Evolutionary conservation across 2,797 vertebrate genomes (phyloP), one percentile per base, ranked within the genome.

Genomic region (Chrysolophus pictus): DNA sequence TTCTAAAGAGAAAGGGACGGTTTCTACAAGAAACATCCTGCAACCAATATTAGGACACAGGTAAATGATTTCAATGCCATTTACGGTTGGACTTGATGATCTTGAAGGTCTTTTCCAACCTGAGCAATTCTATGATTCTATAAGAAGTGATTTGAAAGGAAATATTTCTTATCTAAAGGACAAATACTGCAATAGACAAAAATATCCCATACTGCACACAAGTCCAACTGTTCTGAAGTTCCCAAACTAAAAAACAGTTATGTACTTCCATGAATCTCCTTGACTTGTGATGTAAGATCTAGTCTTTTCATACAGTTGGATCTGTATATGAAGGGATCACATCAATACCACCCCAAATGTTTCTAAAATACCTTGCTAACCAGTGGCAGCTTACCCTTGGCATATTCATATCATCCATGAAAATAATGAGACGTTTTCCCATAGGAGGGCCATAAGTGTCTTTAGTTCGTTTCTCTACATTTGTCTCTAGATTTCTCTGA

Each of bases 331-430:
- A 68, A 75, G 17, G 21, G 4, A 49, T 33, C 11, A 33, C 7
- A 33, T 3, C 73, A 78, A 29, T 39, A 56, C 55, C 42, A 67
- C 11, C 33, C 23, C 6, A 67, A n/a, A 44, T 18, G 11, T 60
- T 86, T 75, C 77, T 21, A 3, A 17, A 33, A 4, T 44, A 75
- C 29, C 26, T 47, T 46, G 28, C 8, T 63, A 80, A 56, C 29
- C 22, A 11, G 1, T 56, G 33, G 41, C 58, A 80, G 18, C 49
- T 89, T 90, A 99, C 99, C 98, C 98, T 98, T 37, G 99, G 99
- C 99, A 99, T 99, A 70, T 99, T 99, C 97, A 99, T 98, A 88
- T 99, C 99, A 87, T 99, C 99, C 97, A 99, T 99, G 94, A 99
- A 99, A 62, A 99, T 98, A 80, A 99, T 94, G 16, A 99, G 98